phyloP scores from a whole-genome alignment of 2,888 invertebrate species.

The Drosophila formosana region DNA sequence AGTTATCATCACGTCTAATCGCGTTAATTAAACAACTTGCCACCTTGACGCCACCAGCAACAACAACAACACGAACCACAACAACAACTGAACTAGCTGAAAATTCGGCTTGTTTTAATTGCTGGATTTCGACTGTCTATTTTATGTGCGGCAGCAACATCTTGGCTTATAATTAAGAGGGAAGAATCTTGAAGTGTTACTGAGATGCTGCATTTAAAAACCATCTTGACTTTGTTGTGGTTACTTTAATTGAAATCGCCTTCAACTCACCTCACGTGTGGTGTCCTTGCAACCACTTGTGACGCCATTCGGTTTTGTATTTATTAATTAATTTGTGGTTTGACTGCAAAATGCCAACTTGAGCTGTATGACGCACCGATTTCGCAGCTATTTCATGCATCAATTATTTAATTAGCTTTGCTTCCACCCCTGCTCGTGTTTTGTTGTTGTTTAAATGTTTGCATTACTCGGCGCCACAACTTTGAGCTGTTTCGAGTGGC shows the following conservation, averaged over 20 bases:
- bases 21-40: constrained; percentile 78
- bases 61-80: constrained; percentile 17
- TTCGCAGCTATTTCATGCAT: constrained; percentile 38
- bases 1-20: constrained; percentile 74
- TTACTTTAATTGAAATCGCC: constrained; percentile 62
- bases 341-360: constrained; percentile 13
- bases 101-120: constrained; percentile 62
- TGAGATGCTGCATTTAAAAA: neutral
- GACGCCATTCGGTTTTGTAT: constrained; percentile 7
- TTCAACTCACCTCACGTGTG: neutral
- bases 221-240: constrained; percentile 58
- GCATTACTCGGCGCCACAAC: constrained; percentile 15
- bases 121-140: constrained; percentile 56
- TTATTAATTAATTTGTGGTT: constrained; percentile 67
- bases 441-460: constrained; percentile 19
- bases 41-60: constrained; percentile 56
- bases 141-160: constrained; percentile 24
- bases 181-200: constrained; percentile 2
- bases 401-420: constrained; percentile 53
- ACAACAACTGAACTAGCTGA: constrained; percentile 9
- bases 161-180: constrained; percentile 62
- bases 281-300: constrained; percentile 6
- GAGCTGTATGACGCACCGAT: constrained; percentile 24
- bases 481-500: constrained; percentile 48
- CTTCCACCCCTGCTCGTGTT: constrained; percentile 6